Percentiles rank a stretch among this genome's conserved stretches.
phyloP scores from a whole-genome alignment of 1,140 invertebrate species.

The Cydia strobilella region DNA sequence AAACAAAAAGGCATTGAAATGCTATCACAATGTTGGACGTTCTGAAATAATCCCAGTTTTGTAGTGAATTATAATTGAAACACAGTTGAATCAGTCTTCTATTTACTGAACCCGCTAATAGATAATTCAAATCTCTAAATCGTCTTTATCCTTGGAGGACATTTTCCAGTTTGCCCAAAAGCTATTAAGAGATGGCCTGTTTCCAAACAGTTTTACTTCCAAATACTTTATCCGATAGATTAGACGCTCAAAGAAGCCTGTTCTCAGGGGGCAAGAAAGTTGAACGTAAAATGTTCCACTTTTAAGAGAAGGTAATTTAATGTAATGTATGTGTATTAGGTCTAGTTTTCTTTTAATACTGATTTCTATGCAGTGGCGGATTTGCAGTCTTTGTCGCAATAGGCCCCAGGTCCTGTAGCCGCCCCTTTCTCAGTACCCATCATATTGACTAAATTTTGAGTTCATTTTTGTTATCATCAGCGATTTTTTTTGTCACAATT shows the following conservation, averaged over 20 bases:
- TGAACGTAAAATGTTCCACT: not conserved
- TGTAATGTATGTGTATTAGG: not conserved
- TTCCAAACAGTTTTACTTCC: slow-evolving; percentile 3
- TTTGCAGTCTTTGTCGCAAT: no score
- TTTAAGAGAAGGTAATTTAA: not conserved
- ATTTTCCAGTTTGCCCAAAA: slow-evolving; percentile 1
- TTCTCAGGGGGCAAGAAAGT: not conserved
- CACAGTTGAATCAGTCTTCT: not conserved
- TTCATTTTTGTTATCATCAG: no score
- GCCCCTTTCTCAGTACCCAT: no score
- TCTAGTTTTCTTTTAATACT: no score
- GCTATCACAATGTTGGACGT: not conserved
- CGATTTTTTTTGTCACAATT: no score
- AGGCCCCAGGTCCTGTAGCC: no score
- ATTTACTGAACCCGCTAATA: not conserved
- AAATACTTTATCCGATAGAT: slow-evolving; percentile 7
- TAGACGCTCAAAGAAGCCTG: not conserved
- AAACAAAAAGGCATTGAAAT: no score
- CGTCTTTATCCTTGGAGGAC: not conserved
- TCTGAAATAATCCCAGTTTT: not conserved
- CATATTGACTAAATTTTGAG: no score
- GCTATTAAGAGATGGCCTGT: not conserved
- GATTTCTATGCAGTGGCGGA: no score
- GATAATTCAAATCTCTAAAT: slow-evolving; percentile 1
- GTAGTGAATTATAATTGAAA: not conserved